Conservation (phyloP, 2,113 vertebrate species). For the Thalassarche chlororhynchos region DNA sequence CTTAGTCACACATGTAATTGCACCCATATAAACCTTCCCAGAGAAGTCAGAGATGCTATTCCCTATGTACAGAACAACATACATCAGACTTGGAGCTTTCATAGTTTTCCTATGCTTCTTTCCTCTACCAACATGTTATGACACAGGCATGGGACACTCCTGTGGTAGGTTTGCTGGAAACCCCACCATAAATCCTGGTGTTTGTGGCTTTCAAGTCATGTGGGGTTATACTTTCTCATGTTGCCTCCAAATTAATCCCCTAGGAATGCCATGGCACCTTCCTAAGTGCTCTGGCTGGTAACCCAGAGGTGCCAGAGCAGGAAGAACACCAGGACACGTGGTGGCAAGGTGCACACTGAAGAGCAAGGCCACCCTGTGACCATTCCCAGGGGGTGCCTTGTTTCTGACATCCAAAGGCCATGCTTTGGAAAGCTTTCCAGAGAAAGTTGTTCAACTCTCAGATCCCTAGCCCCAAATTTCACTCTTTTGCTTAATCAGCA, state of each 20-base stretch:
- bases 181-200: not conserved
- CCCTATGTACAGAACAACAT: not conserved
- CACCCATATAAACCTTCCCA: not conserved
- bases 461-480: not conserved
- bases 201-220: not conserved
- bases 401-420: not conserved
- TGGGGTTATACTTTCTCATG: not conserved
- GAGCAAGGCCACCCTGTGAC: not conserved
- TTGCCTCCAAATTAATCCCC: not conserved
- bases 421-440: not conserved
- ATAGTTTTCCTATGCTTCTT: not conserved
- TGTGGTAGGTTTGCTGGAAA: not conserved
- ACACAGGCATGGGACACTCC: not conserved
- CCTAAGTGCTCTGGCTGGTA: not conserved
- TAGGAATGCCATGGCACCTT: not conserved
- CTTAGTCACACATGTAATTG: not conserved
- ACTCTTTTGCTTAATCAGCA: not conserved
- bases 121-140: not conserved
- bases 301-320: not conserved
- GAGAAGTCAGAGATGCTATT: not conserved
- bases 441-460: not conserved
- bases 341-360: not conserved
- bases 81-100: not conserved
- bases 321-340: rapidly evolving
- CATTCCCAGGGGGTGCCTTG: too few relatives aligned